Base-by-base conservation (phyloP, 2,888 invertebrate genomes). In the Xestia rhomboidea region DNA sequence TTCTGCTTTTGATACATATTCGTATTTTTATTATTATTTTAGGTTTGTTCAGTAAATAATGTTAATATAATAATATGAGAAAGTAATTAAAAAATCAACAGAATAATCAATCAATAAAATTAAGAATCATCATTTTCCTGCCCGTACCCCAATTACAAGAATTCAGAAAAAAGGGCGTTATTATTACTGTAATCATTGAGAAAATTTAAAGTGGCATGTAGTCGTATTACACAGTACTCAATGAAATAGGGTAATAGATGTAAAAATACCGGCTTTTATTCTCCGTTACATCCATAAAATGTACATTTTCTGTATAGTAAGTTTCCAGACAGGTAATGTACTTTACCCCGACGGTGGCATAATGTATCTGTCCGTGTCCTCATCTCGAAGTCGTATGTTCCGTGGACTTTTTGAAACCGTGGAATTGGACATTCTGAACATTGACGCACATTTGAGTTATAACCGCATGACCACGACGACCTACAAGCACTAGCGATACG, bases 371-470 rank as follows among this genome's bases (percentile, higher is more conserved):
- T 66, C 21, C 44, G 30, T 30, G 57, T 21, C 46, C 46, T 5
- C 46, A 67, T 60, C n/a, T 21, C 38, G 15, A 68, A 77, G 60
- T 60, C 57, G 51, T 76, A 54, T 15, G n/a, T 62, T n/a, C 11
- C 4, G 30, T 13, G n/a, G n/a, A n/a, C n/a, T n/a, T n/a, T n/a
- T n/a, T n/a, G n/a, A n/a, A n/a, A n/a, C n/a, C n/a, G n/a, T n/a
- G n/a, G n/a, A n/a, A n/a, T n/a, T n/a, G n/a, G n/a, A n/a, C n/a
- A n/a, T n/a, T n/a, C n/a, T n/a, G n/a, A n/a, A n/a, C n/a, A n/a
- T n/a, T n/a, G n/a, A n/a, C n/a, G n/a, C n/a, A n/a, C 18, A 21
- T 69, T 38, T 30, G 13, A 57, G 27, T 57, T 27, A 27, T 27
- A 57, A 57, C 2, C 6, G 27, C 7, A 3, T 57, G 15, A 15